Evolutionary conservation across 2,797 vertebrate genomes (phyloP), one percentile per base, ranked within the genome.

Genomic region (Pyrocephalus nanus): DNA sequence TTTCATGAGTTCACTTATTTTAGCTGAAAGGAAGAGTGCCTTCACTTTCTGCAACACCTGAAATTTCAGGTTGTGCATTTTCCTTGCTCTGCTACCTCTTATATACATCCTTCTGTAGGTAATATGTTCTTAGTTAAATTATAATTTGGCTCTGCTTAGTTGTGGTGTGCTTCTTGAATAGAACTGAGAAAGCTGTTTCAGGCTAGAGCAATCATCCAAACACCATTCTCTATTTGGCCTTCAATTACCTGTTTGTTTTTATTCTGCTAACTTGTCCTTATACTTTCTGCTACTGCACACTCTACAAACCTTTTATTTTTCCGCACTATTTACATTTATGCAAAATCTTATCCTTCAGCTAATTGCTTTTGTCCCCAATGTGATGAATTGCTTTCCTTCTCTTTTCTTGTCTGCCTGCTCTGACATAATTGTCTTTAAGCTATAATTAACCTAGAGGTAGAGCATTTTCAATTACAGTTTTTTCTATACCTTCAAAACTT

Each of bases 371-470:
- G 69, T 78, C 54, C 66, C 51, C 36, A 58, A 0, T 65, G 27
- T 66, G 85, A 95, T 58, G 38, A 90, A 91, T 88, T 90, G 57
- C 57, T 83, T 94, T 76, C 30, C 21, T 88, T 75, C 62, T 87
- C 67, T 89, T 81, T 82, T 88, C 58, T 71, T 86, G 47, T 90
- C 78, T 74, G 25, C 22, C 34, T 93, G 12, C 21, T 89, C 75
- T 90, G 85, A 65, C 64, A 90, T 65, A 86, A 91, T 61, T 50
- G 1, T 17, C 53, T 95, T 94, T 71, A 90, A 58, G 53, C 42
- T 91, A 61, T 91, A 92, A 95, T 95, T 94, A 95, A 91, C 69
- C 65, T 61, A 88, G 32, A 91, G 90, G 30, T 61, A 77, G 48
- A 53, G 11, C 42, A 61, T 86, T 90, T 92, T 86, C 61, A 50